A percentile compares a stretch with the other conserved stretches of the same genome.
Conservation (phyloP, 1,140 invertebrate species). For the Neocloeon triangulifer region DNA sequence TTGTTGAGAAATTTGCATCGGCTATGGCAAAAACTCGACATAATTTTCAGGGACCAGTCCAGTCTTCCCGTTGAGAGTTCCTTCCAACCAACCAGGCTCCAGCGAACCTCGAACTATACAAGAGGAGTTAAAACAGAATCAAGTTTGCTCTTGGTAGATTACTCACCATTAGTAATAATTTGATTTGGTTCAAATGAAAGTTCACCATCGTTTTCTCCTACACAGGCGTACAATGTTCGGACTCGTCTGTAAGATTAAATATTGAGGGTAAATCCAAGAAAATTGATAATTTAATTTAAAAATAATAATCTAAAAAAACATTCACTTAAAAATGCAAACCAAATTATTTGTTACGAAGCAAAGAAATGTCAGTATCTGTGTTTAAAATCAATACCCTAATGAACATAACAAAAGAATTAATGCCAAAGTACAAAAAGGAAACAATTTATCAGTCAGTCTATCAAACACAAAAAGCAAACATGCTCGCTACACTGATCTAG, state of each 20-base stretch:
- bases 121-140: slow-evolving; percentile 10
- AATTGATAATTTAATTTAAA: too few relatives aligned
- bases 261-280: slow-evolving; percentile 4
- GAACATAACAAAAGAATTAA: too few relatives aligned
- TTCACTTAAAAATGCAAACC: too few relatives aligned
- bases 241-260: slow-evolving; percentile 35
- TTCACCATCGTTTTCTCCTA: slow-evolving; percentile 89
- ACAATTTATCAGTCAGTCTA: too few relatives aligned
- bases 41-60: slow-evolving; percentile 95
- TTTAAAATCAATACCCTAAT: too few relatives aligned
- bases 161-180: slow-evolving; percentile 87
- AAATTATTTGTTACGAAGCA: too few relatives aligned
- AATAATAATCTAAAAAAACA: too few relatives aligned
- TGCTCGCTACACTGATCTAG: not conserved
- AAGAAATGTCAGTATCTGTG: too few relatives aligned
- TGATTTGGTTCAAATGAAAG: slow-evolving; percentile 95
- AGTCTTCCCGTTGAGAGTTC: slow-evolving; percentile 76
- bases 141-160: slow-evolving; percentile 5
- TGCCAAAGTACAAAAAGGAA: not conserved
- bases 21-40: slow-evolving; percentile 59
- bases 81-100: slow-evolving; percentile 93
- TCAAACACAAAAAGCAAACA: not conserved
- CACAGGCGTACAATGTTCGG: slow-evolving; percentile 80
- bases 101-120: slow-evolving; percentile 61
- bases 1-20: slow-evolving; percentile 4